These are phyloP conservation scores for Poeciliopsis turrubarensis DNA, from an alignment of 2,113 vertebrate genomes.

Conservation along the genomic window DNA sequence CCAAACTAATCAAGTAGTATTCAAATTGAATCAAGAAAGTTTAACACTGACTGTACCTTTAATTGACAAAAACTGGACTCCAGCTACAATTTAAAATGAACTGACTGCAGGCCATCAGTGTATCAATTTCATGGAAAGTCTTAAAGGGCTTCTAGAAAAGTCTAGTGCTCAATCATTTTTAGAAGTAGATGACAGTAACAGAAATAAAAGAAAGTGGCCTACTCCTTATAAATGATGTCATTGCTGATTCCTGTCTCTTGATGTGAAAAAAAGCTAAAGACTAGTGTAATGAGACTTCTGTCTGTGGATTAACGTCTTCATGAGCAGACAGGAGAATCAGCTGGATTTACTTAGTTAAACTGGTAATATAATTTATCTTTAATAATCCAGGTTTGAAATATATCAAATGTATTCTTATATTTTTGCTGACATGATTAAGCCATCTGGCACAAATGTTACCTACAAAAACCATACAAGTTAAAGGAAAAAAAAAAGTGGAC, in stretches of 20 bases:
- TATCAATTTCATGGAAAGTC: constrained; percentile 54
- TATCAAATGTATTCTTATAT: too few species aligned
- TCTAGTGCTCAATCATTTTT: constrained; percentile 26
- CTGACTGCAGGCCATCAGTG: constrained; percentile 10
- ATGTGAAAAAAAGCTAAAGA: constrained; percentile 37
- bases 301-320: constrained; percentile 2
- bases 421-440: not conserved
- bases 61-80: not conserved
- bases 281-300: not conserved
- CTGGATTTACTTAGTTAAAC: constrained; percentile 29
- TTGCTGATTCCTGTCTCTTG: constrained; percentile 63
- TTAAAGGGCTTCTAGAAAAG: constrained; percentile 35
- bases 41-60: not conserved
- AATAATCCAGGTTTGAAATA: too few species aligned
- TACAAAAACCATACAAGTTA: too few species aligned
- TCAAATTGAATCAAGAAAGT: not conserved
- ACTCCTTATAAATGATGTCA: constrained; percentile 32
- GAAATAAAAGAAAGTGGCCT: constrained; percentile 41
- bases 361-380: constrained; percentile 7
- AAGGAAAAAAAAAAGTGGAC: constrained; percentile 7
- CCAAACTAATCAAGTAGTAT: not conserved
- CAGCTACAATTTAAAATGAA: not conserved
- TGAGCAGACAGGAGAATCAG: not conserved
- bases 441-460: not conserved
- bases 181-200: constrained; percentile 47